Conservation (phyloP, 2,113 vertebrate species). For the Numida meleagris region DNA sequence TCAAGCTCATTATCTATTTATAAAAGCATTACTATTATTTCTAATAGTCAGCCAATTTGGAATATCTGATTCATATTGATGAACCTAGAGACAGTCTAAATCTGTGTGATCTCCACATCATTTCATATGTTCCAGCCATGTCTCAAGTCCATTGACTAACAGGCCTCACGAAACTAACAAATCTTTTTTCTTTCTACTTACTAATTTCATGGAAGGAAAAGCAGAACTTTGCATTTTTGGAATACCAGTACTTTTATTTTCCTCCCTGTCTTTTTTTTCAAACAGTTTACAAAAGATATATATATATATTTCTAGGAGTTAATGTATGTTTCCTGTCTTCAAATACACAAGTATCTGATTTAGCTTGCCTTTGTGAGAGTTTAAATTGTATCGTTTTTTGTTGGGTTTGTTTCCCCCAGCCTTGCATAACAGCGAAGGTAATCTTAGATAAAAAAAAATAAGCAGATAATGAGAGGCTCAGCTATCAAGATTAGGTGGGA, state of each 20-base stretch:
- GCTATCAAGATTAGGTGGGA: too few species aligned
- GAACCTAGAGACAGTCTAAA: background rate
- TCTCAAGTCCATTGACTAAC: background rate
- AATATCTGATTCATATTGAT: rapidly evolving
- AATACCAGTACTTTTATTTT: background rate
- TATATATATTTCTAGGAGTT: too few species aligned
- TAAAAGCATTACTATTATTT: background rate
- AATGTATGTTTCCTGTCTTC: background rate
- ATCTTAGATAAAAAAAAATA: too few species aligned
- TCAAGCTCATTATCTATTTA: background rate
- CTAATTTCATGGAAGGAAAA: background rate
- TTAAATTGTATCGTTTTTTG: too few species aligned
- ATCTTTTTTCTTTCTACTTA: background rate
- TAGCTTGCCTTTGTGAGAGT: background rate
- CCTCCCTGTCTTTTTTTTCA: background rate
- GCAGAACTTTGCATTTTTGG: background rate
- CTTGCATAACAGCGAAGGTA: too few species aligned
- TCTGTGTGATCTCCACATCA: background rate
- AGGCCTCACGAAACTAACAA: background rate
- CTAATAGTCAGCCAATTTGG: background rate
- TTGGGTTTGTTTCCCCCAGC: too few species aligned
- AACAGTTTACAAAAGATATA: background rate
- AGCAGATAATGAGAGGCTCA: too few species aligned
- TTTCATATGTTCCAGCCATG: rapidly evolving
- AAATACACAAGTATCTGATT: background rate